Evolutionary conservation across 1,140 invertebrate genomes (phyloP).

Genomic region (Periplaneta americana): DNA sequence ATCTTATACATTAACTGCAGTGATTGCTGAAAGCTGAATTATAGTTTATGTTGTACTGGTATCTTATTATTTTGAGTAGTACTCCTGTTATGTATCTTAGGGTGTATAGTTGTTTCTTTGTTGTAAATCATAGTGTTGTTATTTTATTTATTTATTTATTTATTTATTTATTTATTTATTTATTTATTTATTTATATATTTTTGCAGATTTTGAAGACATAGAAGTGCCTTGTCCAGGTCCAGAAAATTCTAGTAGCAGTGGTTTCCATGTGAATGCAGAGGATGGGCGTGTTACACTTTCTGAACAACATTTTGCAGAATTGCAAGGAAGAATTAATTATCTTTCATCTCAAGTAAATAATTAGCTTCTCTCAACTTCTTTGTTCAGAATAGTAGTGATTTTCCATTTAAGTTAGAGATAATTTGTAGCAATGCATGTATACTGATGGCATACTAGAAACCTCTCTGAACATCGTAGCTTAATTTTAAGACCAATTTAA

Average conservation of each 20-base stretch:
- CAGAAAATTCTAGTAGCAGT: not conserved
- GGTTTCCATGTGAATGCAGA: conserved; percentile 40
- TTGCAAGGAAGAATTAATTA: conserved; percentile 51
- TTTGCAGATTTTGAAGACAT: conserved; percentile 45
- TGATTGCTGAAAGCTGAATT: not conserved
- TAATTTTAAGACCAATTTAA: too few relatives aligned
- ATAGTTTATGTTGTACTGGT: not conserved
- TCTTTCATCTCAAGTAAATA: conserved; percentile 34
- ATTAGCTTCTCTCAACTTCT: too few relatives aligned
- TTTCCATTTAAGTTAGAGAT: too few relatives aligned
- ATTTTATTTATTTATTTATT: not conserved
- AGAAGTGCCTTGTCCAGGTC: conserved; percentile 28
- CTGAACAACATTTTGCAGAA: conserved; percentile 55
- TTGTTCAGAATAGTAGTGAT: too few relatives aligned
- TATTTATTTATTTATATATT: conserved; percentile 13
- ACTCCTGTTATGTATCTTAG: not conserved
- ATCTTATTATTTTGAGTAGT: not conserved
- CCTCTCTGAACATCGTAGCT: too few relatives aligned
- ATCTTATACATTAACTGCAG: too few relatives aligned
- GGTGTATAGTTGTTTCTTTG: not conserved
- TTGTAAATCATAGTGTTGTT: not conserved
- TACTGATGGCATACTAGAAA: too few relatives aligned
- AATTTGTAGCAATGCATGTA: too few relatives aligned
- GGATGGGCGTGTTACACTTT: conserved; percentile 53
- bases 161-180: not conserved